A percentile compares a stretch with the other conserved stretches of the same genome.
These are phyloP conservation scores for Brevimyrus niger DNA, from an alignment of 2,113 vertebrate species.

Conservation along the genomic window DNA sequence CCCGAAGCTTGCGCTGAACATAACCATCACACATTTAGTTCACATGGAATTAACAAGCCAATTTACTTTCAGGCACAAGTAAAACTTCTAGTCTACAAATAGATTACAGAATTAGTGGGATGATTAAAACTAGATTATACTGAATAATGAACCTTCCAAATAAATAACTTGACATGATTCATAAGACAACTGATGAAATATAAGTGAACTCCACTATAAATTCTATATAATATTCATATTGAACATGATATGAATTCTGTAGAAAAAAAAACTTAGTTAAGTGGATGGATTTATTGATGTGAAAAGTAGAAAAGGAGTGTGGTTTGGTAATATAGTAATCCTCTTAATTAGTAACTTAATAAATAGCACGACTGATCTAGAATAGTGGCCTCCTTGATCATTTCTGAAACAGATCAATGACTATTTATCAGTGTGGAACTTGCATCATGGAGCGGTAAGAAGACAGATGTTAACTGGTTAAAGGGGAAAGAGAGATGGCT, in stretches of 20 bases:
- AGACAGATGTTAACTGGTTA: background rate
- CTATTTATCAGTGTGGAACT: background rate
- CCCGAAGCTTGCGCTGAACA: background rate
- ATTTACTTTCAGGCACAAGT: background rate
- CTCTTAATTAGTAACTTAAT: background rate
- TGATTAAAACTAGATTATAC: background rate
- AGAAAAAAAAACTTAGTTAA: background rate
- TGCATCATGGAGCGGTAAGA: background rate
- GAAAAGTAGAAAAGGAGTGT: background rate
- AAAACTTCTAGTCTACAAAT: background rate
- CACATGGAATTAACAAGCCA: background rate
- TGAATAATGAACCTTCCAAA: background rate
- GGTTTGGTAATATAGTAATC: background rate
- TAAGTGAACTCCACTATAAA: background rate
- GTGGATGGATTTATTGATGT: background rate
- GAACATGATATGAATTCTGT: background rate
- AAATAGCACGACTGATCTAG: background rate
- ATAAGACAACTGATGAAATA: background rate
- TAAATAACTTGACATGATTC: background rate
- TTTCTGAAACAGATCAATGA: background rate
- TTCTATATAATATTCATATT: background rate
- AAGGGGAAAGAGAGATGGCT: background rate
- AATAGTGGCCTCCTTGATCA: background rate
- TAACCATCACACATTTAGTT: background rate
- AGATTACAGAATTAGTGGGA: background rate